These are phyloP conservation scores for Pollachius pollachius DNA, from an alignment of 2,113 vertebrate genomes.

Conservation along the genomic window DNA sequence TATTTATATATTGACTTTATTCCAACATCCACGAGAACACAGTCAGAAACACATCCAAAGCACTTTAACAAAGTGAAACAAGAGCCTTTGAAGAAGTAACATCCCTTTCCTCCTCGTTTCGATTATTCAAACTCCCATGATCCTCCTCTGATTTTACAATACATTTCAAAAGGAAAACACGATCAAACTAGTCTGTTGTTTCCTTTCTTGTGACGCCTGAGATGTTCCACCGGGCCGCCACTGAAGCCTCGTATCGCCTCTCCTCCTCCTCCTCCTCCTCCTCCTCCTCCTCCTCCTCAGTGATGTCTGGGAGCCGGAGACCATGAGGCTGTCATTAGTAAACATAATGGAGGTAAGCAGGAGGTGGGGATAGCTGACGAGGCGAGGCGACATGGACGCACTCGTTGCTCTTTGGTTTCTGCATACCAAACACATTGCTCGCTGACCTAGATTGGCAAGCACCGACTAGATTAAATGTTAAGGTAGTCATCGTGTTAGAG, in stretches of 20 bases:
- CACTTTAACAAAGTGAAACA: not conserved
- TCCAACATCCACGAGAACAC: too few species aligned
- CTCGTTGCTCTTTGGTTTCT: not conserved
- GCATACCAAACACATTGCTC: not conserved
- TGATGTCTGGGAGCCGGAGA: slow-evolving; percentile 48
- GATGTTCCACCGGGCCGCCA: slow-evolving; percentile 48
- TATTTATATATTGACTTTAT: too few species aligned
- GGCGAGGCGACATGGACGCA: too few species aligned
- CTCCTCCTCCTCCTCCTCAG: slow-evolving; percentile 48
- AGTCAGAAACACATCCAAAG: not conserved
- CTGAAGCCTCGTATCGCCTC: slow-evolving; percentile 23
- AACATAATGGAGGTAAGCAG: slow-evolving; percentile 13
- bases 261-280: slow-evolving; percentile 45
- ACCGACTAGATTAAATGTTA: too few species aligned
- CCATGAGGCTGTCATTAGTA: slow-evolving; percentile 48
- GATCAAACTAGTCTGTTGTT: slow-evolving; percentile 61
- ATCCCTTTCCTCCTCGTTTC: too few species aligned
- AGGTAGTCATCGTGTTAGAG: too few species aligned
- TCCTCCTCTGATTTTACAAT: slow-evolving; percentile 46
- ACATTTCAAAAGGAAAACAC: slow-evolving; percentile 61
- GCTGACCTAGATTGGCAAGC: too few species aligned
- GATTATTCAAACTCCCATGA: slow-evolving; percentile 12
- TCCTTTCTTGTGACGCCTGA: slow-evolving; percentile 42
- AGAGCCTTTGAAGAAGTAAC: too few species aligned
- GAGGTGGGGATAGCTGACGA: too few species aligned